Evolutionary conservation across 2,888 invertebrate species (phyloP).

Genomic region (Agelastica alni): DNA sequence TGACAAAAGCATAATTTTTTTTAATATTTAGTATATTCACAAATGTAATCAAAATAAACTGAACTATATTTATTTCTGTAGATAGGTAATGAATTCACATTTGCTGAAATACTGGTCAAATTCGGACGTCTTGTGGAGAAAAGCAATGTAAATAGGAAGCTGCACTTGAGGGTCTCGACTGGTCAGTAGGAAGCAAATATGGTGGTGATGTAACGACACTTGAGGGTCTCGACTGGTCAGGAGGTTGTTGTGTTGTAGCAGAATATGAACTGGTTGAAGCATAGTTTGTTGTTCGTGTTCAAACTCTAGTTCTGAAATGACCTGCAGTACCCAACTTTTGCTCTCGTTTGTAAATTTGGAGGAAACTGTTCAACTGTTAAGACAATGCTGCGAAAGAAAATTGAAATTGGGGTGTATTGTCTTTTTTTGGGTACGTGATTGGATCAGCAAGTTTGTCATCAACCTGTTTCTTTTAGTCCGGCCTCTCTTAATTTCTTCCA

Average conservation of each 20-base stretch:
- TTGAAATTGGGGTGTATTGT: constrained; percentile 14
- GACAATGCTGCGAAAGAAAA: constrained; percentile 21
- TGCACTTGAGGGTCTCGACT: constrained; percentile 11
- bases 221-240: too few species aligned
- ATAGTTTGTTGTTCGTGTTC: constrained; percentile 8
- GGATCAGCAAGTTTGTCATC: constrained; percentile 9
- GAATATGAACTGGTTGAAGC: constrained; percentile 11
- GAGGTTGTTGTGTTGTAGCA: constrained; percentile 9
- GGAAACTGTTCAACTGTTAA: constrained; percentile 21
- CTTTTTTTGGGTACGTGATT: constrained; percentile 13
- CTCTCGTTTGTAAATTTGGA: constrained; percentile 21
- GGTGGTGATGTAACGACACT: too few species aligned
- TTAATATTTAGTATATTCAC: too few species aligned
- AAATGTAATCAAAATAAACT: too few species aligned
- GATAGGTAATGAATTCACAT: constrained; percentile 4
- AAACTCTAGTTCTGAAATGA: constrained; percentile 16
- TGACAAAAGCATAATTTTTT: too few species aligned
- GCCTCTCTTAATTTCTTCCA: constrained; percentile 9
- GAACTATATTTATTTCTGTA: too few species aligned
- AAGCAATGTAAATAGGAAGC: background rate
- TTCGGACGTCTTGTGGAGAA: background rate
- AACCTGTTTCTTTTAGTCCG: constrained; percentile 13
- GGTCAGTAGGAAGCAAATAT: too few species aligned
- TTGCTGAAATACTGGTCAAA: constrained; percentile 5
- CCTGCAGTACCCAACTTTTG: constrained; percentile 12